Base-by-base conservation (phyloP, 1,140 invertebrate genomes). In the Drosophila athabasca region DNA sequence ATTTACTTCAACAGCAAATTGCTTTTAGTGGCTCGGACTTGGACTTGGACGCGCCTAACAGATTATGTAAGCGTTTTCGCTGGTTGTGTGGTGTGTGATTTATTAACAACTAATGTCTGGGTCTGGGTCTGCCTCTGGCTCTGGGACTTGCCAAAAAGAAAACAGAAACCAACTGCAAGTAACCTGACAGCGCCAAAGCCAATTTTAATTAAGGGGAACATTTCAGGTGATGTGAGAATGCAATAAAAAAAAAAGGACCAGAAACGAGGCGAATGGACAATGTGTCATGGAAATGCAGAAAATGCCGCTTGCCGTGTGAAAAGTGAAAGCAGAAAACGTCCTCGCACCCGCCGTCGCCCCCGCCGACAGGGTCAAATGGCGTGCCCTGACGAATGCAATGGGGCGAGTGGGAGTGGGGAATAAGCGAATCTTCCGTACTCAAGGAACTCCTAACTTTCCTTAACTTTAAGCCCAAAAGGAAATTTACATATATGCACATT, bases 1-100 rank as follows among this genome's bases (percentile, higher is more conserved):
- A 79, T 88, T 82, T 88, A 72, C 83, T 82, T 79, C 54, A 41
- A 88, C 79, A 88, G 45, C 51, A 70, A 83, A 74, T 79, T 73
- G 76, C 83, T 83, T 88, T 88, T 73, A 88, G 65, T 54, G 52
- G 59, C 76, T 71, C 29, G 4, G 24, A 5, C 24, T 49, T 43
- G 31, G 31, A 48, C 55, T 73, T 19, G 65, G 73, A 65, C 69
- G 62, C 57, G 61, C 74, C 74, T 66, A 64, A 52, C 67, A 82
- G 82, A 87, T 79, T 87, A 88, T 88, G 67, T 67, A 79, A 68
- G 60, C 66, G 49, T 53, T 59, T 69, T 48, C 43, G 8, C 39
- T 19, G 17, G 17, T 19, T 19, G 17, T 19, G 17, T 19, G 43
- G 44, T 62, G 26, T 31, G 65, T 87, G 78, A 81, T 87, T 81